Evolutionary conservation across 1,140 invertebrate species (phyloP), one percentile per base, ranked within the genome.

Genomic region (Pseudomyrmex pallidus): DNA sequence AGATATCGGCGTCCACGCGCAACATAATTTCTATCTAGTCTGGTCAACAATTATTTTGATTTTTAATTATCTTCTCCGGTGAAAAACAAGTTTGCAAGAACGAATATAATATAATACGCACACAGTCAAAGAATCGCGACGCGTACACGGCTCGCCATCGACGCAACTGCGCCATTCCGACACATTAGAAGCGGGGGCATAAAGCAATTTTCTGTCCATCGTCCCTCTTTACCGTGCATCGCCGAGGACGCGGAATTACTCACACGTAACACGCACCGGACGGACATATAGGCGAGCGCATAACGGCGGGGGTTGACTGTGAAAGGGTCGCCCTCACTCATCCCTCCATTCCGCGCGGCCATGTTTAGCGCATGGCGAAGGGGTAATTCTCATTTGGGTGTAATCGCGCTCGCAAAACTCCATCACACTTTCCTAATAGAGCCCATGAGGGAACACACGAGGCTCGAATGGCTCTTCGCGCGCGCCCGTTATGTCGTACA

Each of bases 401-500:
- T 94, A 94, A 94, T 94, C 94, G 94, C 92, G 93, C 94, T 94
- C 92, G 92, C 93, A 94, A 94, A 94, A 94, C 93, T 94, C 93
- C 93, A 94, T 94, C 93, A 94, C 94, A 94, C 93, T 94, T 94
- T 94, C 92, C 94, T 94, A 94, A 94, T 94, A 94, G 94, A 94
- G 92, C 91, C 88, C 88, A 89, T 85, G 87, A 77, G 88, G 87
- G 87, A 89, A 83, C 84, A 74, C 67, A 70, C 77, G 46, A 74
- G n/a, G 52, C 35, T 35, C 70, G 86, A 87, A 85, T 85, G 89
- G 86, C 89, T 88, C 87, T 86, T 90, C 74, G 90, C 87, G 88
- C 87, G 87, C 86, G 89, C 85, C 83, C 90, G 89, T 91, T 91
- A 89, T 85, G 84, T 77, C 72, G 59, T 82, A 84, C 86, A 52